Evolutionary conservation across 2,888 invertebrate genomes (phyloP).

Genomic region (Drosophila maculinotata): DNA sequence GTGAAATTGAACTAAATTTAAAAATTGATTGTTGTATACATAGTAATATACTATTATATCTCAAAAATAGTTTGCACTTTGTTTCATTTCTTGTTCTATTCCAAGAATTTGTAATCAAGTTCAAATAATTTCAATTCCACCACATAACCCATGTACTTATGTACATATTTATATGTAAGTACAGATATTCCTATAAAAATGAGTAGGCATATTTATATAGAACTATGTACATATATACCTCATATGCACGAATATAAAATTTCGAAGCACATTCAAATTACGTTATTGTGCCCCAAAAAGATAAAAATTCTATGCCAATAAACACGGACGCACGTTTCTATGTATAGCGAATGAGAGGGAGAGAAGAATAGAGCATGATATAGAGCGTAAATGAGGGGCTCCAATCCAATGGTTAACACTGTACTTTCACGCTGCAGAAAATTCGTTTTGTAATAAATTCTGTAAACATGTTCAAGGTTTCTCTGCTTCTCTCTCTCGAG

Average conservation of each 20-base stretch:
- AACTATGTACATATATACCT: not conserved
- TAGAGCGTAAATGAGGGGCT: constrained; percentile 18
- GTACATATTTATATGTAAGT: not conserved
- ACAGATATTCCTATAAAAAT: not conserved
- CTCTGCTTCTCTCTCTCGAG: not conserved
- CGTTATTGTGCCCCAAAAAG: constrained; percentile 23
- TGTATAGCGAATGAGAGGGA: constrained; percentile 7
- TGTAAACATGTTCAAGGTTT: constrained; percentile 68
- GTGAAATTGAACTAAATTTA: too few relatives aligned
- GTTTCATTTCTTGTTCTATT: too few relatives aligned
- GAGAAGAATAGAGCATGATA: constrained; percentile 5
- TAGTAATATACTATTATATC: too few relatives aligned
- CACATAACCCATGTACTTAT: not conserved
- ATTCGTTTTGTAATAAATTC: constrained; percentile 51
- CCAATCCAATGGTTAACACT: constrained; percentile 19
- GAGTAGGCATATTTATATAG: not conserved
- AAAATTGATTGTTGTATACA: too few relatives aligned
- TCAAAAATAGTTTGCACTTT: too few relatives aligned
- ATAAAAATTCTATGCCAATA: constrained; percentile 36
- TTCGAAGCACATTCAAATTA: constrained; percentile 6
- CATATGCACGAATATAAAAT: not conserved
- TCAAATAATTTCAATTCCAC: constrained; percentile 2
- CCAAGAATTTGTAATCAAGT: too few relatives aligned
- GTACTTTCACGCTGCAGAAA: constrained; percentile 34
- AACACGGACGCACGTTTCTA: constrained; percentile 42